phyloP scores from a whole-genome alignment of 2,113 vertebrate species.

The Clupea harengus region DNA sequence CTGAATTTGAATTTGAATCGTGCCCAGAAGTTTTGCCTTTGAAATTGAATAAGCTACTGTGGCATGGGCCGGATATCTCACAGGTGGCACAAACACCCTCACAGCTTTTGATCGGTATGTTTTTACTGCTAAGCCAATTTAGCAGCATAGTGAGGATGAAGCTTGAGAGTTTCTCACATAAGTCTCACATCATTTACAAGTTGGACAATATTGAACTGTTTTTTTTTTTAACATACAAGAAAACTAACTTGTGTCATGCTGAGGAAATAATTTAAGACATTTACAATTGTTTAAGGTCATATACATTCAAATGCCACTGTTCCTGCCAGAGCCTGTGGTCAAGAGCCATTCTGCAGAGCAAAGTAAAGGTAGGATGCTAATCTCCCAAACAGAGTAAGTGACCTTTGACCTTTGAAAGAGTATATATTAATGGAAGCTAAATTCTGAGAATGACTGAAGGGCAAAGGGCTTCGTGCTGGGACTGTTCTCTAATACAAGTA shows the following conservation, averaged over 20 bases:
- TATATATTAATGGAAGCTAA: conserved; percentile 24
- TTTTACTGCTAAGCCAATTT: too few relatives aligned
- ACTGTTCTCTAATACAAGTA: not conserved
- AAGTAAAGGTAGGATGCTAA: conserved; percentile 34
- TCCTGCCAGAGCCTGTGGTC: not conserved
- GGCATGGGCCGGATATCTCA: too few relatives aligned
- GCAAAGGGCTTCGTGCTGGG: conserved; percentile 21
- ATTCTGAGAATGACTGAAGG: conserved; percentile 1
- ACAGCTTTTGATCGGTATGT: too few relatives aligned
- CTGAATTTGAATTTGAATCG: too few relatives aligned
- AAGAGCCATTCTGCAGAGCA: not conserved
- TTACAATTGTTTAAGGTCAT: not conserved
- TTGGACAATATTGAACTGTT: not conserved
- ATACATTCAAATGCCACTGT: not conserved
- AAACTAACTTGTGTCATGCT: not conserved
- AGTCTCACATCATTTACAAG: too few relatives aligned
- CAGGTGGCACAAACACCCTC: too few relatives aligned
- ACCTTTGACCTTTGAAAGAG: conserved; percentile 27
- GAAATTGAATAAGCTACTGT: too few relatives aligned
- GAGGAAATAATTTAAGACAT: not conserved
- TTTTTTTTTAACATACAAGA: not conserved
- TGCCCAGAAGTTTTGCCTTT: too few relatives aligned
- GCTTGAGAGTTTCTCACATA: too few relatives aligned
- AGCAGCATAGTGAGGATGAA: too few relatives aligned
- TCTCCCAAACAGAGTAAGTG: conserved; percentile 26